Evolutionary conservation across 2,888 invertebrate genomes (phyloP).

Genomic region (Mesopsocus fuscifrons): DNA sequence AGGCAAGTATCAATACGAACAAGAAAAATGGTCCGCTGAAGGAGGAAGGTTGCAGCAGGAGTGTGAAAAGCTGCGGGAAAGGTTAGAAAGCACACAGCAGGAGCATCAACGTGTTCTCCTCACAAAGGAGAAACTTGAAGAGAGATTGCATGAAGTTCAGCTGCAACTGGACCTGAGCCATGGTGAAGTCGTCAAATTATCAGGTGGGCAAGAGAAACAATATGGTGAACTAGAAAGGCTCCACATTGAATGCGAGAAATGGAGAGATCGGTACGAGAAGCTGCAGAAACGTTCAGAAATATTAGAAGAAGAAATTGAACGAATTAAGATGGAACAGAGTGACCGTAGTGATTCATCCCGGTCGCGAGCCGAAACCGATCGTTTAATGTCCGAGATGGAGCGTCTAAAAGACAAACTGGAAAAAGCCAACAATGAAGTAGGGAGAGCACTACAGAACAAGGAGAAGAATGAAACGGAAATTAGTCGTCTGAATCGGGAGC

Average conservation of each 20-base stretch:
- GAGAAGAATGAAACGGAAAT: slow-evolving; percentile 64
- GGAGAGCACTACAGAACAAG: slow-evolving; percentile 62
- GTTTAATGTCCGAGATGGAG: slow-evolving; percentile 59
- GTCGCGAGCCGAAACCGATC: slow-evolving; percentile 17
- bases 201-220: slow-evolving; percentile 59
- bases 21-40: slow-evolving; percentile 44
- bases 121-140: slow-evolving; percentile 49
- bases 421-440: slow-evolving; percentile 70
- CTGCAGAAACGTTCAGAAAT: slow-evolving; percentile 50
- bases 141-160: slow-evolving; percentile 54
- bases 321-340: slow-evolving; percentile 48
- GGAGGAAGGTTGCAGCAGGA: slow-evolving; percentile 30
- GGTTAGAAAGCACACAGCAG: slow-evolving; percentile 50
- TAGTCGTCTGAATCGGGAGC: slow-evolving; percentile 62
- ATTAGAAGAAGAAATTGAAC: slow-evolving; percentile 52
- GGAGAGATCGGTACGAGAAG: slow-evolving; percentile 71
- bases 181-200: slow-evolving; percentile 54
- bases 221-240: slow-evolving; percentile 62
- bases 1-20: slow-evolving; percentile 59
- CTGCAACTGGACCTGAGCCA: slow-evolving; percentile 64
- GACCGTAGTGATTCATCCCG: slow-evolving; percentile 31
- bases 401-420: slow-evolving; percentile 70
- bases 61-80: slow-evolving; percentile 53
- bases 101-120: slow-evolving; percentile 48
- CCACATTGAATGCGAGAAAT: slow-evolving; percentile 75